Evolutionary conservation across 1,140 invertebrate species (phyloP).

Genomic region (Mylabris phalerata): DNA sequence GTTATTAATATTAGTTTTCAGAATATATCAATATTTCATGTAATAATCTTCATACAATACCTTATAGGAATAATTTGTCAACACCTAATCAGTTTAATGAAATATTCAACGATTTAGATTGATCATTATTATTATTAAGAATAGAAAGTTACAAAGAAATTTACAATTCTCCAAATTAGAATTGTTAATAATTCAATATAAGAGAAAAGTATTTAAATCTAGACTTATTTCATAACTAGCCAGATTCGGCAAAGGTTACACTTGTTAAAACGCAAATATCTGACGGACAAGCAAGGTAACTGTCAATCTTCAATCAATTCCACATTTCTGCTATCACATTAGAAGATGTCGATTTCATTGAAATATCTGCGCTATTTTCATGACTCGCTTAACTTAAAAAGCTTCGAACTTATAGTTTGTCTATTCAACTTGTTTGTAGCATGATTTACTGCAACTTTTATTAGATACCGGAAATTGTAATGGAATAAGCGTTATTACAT

Average conservation of each 20-base stretch:
- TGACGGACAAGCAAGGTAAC: background rate
- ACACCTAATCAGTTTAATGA: too few relatives aligned
- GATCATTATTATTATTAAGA: background rate
- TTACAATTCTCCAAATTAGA: background rate
- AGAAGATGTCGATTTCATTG: background rate
- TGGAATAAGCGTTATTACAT: too few relatives aligned
- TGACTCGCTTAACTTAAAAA: too few relatives aligned
- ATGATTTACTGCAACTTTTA: too few relatives aligned
- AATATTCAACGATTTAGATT: background rate
- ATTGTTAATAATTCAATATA: too few relatives aligned
- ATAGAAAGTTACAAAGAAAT: background rate
- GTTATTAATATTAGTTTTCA: background rate
- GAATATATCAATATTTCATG: background rate
- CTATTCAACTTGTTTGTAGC: too few relatives aligned
- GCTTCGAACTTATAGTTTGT: too few relatives aligned
- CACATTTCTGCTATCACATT: background rate
- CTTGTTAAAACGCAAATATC: background rate
- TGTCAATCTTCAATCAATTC: background rate
- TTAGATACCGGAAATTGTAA: too few relatives aligned
- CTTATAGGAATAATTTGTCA: background rate
- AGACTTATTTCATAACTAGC: too few relatives aligned
- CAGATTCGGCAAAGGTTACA: background rate
- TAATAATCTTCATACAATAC: background rate
- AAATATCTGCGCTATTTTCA: too few relatives aligned
- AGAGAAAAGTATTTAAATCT: too few relatives aligned